Evolutionary conservation across 2,113 vertebrate species (phyloP).

Genomic region (Poicephalus meyeri): DNA sequence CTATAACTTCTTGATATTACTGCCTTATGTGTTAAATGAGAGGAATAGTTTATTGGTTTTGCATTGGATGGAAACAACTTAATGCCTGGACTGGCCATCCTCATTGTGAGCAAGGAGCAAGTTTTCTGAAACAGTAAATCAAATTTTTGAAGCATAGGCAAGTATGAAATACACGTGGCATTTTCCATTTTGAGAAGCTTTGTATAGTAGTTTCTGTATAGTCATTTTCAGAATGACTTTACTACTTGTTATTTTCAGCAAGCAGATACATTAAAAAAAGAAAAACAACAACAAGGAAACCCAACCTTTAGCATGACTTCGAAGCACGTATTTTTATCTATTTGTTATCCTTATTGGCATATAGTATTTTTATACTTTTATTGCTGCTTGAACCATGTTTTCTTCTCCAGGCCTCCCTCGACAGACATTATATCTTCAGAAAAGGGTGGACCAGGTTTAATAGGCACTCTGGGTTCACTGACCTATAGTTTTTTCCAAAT

Average conservation of each 20-base stretch:
- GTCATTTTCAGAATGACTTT: background rate
- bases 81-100: background rate
- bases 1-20: background rate
- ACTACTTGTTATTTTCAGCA: background rate
- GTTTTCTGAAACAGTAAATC: background rate
- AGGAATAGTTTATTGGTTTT: background rate
- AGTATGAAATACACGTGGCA: background rate
- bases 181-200: background rate
- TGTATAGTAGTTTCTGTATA: background rate
- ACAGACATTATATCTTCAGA: background rate
- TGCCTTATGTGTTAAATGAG: background rate
- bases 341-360: background rate
- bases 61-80: background rate
- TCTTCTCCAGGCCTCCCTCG: background rate
- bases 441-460: background rate
- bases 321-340: background rate
- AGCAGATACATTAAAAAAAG: background rate
- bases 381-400: background rate
- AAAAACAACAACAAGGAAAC: background rate
- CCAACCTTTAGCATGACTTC: background rate
- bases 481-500: background rate
- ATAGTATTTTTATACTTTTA: background rate
- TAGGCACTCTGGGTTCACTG: background rate
- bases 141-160: background rate
- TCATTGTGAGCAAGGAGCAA: background rate